Evolutionary conservation across 30 jellyfish, hydroid and myxozoan genomes (phyloP), one percentile per base, ranked within the genome.

Genomic region (Mastigias papua): DNA sequence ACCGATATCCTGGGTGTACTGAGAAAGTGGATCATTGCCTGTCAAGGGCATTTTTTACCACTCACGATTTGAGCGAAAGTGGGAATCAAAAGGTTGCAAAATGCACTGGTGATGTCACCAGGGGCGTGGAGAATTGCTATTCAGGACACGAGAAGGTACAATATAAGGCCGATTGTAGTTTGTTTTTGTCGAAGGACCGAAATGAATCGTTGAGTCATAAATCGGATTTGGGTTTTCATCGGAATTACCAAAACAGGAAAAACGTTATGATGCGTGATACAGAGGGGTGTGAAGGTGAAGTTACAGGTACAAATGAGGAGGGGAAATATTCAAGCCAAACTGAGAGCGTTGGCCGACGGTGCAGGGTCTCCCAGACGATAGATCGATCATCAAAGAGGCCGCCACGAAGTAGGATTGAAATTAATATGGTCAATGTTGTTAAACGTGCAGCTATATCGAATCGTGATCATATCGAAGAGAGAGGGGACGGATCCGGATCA

Each of bases 1-100:
- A 34, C 78, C 88, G 90, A 64, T 64, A 79, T 79, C 90, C 90
- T 79, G 90, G 80, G 63, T 63, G 81, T 57, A 62, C 34, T 37
- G 57, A 57, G 72, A 28, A n/a, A 27, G 81, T 34, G 78, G 61
- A 62, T 66, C 11, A 37, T 11, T 65, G 75, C 51, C 22, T 25
- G 17, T 60, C 79, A 28, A 61, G 81, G 21, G 81, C 80, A 49
- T 79, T 46, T 17, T 34, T 79, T 30, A 63, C 34, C 7, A 32
- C 63, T 63, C 25, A 57, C 28, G 32, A 62, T 48, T 16, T 2
- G 17, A 69, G 79, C 25, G 37, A 33, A 10, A 73, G n/a, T 19
- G 20, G 2, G 63, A 79, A 31, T 1, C 60, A 66, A 20, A 37
- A 28, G 10, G 19, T 72, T 33, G 19, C 34, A 61, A 73, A 20